Base-by-base conservation (phyloP, 2,888 invertebrate species). In the Chesias legatella region DNA sequence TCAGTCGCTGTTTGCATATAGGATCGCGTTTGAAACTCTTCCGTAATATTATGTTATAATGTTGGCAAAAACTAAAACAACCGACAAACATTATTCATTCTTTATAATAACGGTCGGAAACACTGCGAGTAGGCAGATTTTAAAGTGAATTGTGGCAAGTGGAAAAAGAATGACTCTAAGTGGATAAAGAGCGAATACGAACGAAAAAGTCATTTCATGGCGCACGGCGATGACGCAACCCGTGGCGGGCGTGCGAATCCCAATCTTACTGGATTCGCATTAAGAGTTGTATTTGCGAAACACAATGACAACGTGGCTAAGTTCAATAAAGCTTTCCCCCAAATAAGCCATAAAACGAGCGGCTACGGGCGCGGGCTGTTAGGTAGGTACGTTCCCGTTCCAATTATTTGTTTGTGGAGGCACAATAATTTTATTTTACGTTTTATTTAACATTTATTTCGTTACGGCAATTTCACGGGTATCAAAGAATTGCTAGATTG, bases 371-470 rank as follows among this genome's bases (percentile, higher is more conserved):
- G 80, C 79, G 73, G 72, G 73, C 73, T 72, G 67, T 70, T 67
- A 33, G 44, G 40, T 68, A 62, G 68, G 61, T 68, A 70, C 66
- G 73, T 74, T 78, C 83, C 83, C 79, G 77, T 79, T 79, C 80
- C 84, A 85, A 86, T 88, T 85, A 86, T 88, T 85, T 88, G 86
- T 86, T 86, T 85, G 84, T 78, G 85, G 83, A 85, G 81, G 84
- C 83, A 79, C 80, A 82, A 85, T 84, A 81, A 85, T 86, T 88
- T 88, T 88, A 84, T 86, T 88, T 85, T 84, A 82, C 86, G 85
- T 88, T 88, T 88, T 88, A 88, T 86, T 86, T 83, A 88, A 86
- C 86, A 86, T 88, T 88, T 88, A 88, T 86, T 82, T 79, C 86
- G 86, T 85, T 86, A 84, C 85, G 86, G 79, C 84, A 84, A 88